phyloP scores from a whole-genome alignment of 2,113 vertebrate genomes.

The Bothrops jararaca region DNA sequence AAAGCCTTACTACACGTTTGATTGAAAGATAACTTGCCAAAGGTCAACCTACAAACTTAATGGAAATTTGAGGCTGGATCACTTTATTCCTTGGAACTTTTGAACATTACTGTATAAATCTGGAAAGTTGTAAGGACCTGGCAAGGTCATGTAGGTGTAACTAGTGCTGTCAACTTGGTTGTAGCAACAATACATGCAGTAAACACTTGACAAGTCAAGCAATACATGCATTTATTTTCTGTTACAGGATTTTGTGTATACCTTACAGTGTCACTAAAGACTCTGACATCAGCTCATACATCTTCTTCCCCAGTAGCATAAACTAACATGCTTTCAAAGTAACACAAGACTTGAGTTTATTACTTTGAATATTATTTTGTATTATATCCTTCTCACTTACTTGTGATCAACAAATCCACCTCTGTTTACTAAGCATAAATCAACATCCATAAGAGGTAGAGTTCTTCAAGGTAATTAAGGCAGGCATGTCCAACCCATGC shows the following conservation, averaged over 20 bases:
- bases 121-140: not conserved
- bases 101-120: not conserved
- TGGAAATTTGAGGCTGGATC: not conserved
- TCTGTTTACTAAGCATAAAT: not conserved
- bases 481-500: too few relatives aligned
- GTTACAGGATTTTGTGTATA: not conserved
- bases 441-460: not conserved
- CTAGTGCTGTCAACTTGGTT: not conserved
- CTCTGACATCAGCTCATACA: not conserved
- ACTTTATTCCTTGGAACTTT: not conserved
- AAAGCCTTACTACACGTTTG: not conserved
- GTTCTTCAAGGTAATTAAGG: not conserved
- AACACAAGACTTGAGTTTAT: not conserved
- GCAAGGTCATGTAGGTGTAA: not conserved
- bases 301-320: not conserved
- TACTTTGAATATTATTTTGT: not conserved
- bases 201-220: not conserved
- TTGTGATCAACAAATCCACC: not conserved
- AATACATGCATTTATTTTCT: not conserved
- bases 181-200: not conserved
- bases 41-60: not conserved
- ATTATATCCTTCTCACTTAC: not conserved
- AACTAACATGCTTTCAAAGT: not conserved
- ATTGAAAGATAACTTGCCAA: not conserved
- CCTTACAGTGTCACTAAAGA: not conserved